Conservation (phyloP, 2,113 vertebrate species). For the Bettongia penicillata region DNA sequence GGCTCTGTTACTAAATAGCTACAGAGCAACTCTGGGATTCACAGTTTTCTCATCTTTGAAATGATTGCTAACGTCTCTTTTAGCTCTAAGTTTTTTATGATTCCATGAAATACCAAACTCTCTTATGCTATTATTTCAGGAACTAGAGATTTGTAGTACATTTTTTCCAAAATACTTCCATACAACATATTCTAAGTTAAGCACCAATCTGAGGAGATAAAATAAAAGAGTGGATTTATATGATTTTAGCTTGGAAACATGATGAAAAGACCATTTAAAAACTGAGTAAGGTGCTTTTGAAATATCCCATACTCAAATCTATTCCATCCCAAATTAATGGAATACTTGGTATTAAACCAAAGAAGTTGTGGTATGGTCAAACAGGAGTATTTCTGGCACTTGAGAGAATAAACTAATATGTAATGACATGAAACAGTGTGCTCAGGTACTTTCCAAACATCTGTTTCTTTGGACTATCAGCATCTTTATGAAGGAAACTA, state of each 20-base stretch:
- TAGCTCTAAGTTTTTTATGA: not conserved
- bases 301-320: not conserved
- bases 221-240: not conserved
- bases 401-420: not conserved
- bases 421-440: not conserved
- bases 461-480: not conserved
- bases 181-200: not conserved
- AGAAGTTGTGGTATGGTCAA: not conserved
- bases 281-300: not conserved
- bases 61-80: not conserved
- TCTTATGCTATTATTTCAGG: not conserved
- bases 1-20: not conserved
- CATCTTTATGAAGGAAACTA: not conserved
- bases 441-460: not conserved
- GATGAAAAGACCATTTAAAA: not conserved
- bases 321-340: not conserved
- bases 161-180: not conserved
- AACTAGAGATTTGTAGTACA: not conserved
- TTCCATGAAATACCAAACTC: not conserved
- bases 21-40: not conserved
- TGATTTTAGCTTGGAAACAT: not conserved
- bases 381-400: not conserved
- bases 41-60: not conserved
- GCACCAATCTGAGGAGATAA: not conserved
- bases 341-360: not conserved